Conservation (phyloP, 2,888 invertebrate species). For the Xestobium rufovillosum region DNA sequence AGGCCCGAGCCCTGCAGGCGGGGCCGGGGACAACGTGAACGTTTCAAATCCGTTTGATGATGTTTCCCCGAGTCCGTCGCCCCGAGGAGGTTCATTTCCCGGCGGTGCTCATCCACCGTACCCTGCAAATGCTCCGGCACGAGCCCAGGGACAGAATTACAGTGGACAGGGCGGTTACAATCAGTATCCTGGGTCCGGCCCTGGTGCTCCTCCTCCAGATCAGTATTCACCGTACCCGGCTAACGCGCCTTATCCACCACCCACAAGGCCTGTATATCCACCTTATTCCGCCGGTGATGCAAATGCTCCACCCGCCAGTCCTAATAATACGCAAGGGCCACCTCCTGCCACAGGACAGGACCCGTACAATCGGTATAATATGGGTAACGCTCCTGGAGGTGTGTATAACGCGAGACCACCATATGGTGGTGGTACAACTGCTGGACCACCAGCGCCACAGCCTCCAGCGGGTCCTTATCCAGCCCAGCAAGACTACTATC, state of each 20-base stretch:
- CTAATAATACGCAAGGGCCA: slow-evolving; percentile 34
- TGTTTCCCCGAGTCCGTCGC: slow-evolving; percentile 49
- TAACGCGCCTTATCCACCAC: slow-evolving; percentile 48
- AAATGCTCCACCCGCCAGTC: slow-evolving; percentile 36
- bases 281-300: slow-evolving; percentile 51
- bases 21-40: slow-evolving; percentile 66
- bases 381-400: slow-evolving; percentile 29
- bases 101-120: slow-evolving; percentile 43
- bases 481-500: slow-evolving; percentile 50
- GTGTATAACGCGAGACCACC: slow-evolving; percentile 39
- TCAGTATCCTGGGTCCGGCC: slow-evolving; percentile 60
- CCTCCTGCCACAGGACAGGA: slow-evolving; percentile 34
- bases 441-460: slow-evolving; percentile 43
- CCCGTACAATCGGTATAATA: slow-evolving; percentile 40
- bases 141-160: slow-evolving; percentile 41
- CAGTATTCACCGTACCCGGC: slow-evolving; percentile 52
- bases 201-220: slow-evolving; percentile 42
- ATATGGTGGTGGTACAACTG: slow-evolving; percentile 36
- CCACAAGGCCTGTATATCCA: slow-evolving; percentile 68
- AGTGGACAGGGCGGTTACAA: slow-evolving; percentile 53
- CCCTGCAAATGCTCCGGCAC: slow-evolving; percentile 40
- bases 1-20: slow-evolving; percentile 43
- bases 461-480: slow-evolving; percentile 46
- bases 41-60: slow-evolving; percentile 84
- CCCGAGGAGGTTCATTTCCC: slow-evolving; percentile 39